These are phyloP conservation scores for Patiria pectinifera DNA, from an alignment of 53 echinoderm and acorn worm genomes.

Conservation along the genomic window DNA sequence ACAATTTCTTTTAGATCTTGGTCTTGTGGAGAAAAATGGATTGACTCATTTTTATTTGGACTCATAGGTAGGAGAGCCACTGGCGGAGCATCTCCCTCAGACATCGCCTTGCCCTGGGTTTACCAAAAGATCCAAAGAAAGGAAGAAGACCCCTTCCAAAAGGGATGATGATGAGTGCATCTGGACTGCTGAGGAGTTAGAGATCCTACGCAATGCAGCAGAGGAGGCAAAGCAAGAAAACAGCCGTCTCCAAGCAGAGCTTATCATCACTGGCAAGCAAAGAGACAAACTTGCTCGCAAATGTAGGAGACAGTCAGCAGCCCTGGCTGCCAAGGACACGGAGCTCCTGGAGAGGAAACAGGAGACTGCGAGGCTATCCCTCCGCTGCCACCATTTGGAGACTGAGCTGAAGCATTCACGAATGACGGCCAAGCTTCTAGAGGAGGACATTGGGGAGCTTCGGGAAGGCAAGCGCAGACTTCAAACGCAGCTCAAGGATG, in stretches of 20 bases:
- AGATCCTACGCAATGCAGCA: conserved; percentile 64
- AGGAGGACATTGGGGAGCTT: conserved; percentile 71
- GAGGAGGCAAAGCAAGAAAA: conserved; percentile 67
- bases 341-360: conserved; percentile 58
- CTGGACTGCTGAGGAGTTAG: conserved; percentile 74
- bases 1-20: not conserved
- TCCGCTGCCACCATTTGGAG: conserved; percentile 60
- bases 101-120: not conserved
- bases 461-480: conserved; percentile 62
- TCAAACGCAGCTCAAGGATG: conserved; percentile 57
- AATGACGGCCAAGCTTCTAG: conserved; percentile 60
- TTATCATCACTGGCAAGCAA: conserved; percentile 53
- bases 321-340: conserved; percentile 24
- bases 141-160: conserved; percentile 23
- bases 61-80: conserved; percentile 57
- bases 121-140: not conserved
- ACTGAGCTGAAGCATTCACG: conserved; percentile 61
- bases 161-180: conserved; percentile 43
- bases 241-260: conserved; percentile 47
- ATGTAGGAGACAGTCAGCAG: conserved; percentile 55
- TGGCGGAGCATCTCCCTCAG: conserved; percentile 55
- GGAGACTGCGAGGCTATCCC: conserved; percentile 56
- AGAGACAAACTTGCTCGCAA: conserved; percentile 44
- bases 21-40: not conserved
- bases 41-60: not conserved